Percentiles rank a stretch among this genome's conserved stretches.
These are phyloP conservation scores for Patella caerulea DNA, from an alignment of 2,888 invertebrate species.

Conservation along the genomic window DNA sequence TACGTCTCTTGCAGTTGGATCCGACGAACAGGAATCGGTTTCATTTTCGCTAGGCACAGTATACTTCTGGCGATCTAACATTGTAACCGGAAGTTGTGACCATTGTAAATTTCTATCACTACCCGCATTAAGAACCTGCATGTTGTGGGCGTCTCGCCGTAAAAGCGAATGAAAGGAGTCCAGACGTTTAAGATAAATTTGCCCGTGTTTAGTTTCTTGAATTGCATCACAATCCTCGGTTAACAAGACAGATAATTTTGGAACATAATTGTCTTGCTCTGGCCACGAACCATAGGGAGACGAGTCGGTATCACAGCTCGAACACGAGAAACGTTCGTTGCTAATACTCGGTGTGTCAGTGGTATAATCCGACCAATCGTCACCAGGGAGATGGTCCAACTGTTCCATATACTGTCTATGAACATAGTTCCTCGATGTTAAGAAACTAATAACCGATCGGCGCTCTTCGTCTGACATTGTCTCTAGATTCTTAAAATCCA, in stretches of 20 bases:
- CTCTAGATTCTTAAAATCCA: background rate
- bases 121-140: constrained; percentile 54
- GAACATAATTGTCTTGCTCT: background rate
- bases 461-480: constrained; percentile 19
- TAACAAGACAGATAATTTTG: constrained; percentile 25
- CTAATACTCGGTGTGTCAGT: constrained; percentile 34
- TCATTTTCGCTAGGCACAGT: constrained; percentile 18
- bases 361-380: constrained; percentile 14
- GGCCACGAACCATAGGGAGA: constrained; percentile 33
- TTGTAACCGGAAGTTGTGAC: constrained; percentile 48
- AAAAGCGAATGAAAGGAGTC: constrained; percentile 40
- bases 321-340: constrained; percentile 36
- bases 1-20: too few species aligned
- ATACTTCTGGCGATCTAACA: constrained; percentile 40
- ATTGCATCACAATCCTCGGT: constrained; percentile 55
- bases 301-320: constrained; percentile 26
- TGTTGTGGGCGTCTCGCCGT: constrained; percentile 34
- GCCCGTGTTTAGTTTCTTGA: constrained; percentile 29
- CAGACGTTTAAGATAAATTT: constrained; percentile 31
- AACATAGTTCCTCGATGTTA: constrained; percentile 48
- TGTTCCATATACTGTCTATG: constrained; percentile 50
- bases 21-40: constrained; percentile 37
- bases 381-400: constrained; percentile 12
- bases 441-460: constrained; percentile 37
- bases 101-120: constrained; percentile 40